phyloP scores from a whole-genome alignment of 2,113 vertebrate genomes.

The Oreochromis tanganicae region DNA sequence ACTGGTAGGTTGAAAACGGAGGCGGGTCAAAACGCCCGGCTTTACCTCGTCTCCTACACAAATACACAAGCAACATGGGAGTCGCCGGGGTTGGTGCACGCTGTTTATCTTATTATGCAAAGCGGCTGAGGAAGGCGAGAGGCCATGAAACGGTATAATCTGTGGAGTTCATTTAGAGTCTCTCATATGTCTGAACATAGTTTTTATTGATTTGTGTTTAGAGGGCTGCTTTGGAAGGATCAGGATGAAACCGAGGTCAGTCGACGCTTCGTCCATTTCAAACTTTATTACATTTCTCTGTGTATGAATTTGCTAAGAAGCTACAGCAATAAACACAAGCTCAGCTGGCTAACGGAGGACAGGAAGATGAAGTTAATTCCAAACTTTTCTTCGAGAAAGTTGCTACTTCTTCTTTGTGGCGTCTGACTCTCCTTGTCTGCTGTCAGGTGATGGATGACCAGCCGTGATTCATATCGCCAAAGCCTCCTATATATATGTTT shows the following conservation, averaged over 20 bases:
- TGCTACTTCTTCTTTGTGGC: background rate
- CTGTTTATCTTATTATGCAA: slow-evolving; percentile 49
- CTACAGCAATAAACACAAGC: background rate
- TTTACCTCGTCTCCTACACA: slow-evolving; percentile 42
- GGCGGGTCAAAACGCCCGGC: slow-evolving; percentile 5
- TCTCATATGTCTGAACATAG: slow-evolving; percentile 28
- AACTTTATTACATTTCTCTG: background rate
- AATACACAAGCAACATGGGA: background rate
- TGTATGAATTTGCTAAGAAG: background rate
- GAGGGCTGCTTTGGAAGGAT: slow-evolving; percentile 16
- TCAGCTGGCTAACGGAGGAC: background rate
- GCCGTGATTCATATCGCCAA: slow-evolving; percentile 35
- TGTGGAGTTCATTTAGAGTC: slow-evolving; percentile 32
- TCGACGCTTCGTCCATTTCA: background rate
- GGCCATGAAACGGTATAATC: slow-evolving; percentile 24
- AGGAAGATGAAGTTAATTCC: background rate
- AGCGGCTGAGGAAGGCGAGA: background rate
- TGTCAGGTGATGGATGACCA: slow-evolving; percentile 50
- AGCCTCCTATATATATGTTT: slow-evolving; percentile 21
- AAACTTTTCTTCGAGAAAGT: slow-evolving; percentile 25
- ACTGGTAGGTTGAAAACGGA: background rate
- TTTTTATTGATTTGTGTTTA: slow-evolving; percentile 46
- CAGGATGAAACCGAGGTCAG: slow-evolving; percentile 6
- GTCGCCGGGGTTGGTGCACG: background rate
- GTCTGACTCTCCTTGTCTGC: background rate